Percentiles rank a stretch among this genome's conserved stretches.
phyloP scores from a whole-genome alignment of 2,797 vertebrate species.

The Falco rusticolus region DNA sequence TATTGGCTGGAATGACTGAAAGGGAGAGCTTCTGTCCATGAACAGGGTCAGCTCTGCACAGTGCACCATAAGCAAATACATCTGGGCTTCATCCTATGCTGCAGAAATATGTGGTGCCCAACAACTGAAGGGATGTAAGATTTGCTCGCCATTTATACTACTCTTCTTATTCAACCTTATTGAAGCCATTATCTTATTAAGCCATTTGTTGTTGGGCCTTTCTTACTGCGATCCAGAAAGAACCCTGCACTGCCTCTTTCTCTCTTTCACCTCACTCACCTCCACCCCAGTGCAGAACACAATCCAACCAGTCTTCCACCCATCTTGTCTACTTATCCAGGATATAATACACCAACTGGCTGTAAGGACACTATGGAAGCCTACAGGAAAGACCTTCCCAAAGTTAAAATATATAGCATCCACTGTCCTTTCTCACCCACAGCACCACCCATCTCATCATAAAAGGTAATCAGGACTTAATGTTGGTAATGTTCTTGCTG shows the following conservation, averaged over 20 bases:
- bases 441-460: neutral
- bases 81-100: neutral
- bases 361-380: neutral
- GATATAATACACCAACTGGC: neutral
- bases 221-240: neutral
- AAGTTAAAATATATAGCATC: neutral
- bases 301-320: neutral
- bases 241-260: neutral
- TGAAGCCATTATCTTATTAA: neutral
- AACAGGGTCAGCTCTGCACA: neutral
- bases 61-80: neutral
- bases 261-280: neutral
- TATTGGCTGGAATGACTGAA: neutral
- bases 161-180: neutral
- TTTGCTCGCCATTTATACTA: neutral
- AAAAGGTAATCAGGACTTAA: neutral
- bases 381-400: neutral
- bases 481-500: neutral
- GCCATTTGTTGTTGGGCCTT: neutral
- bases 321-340: neutral
- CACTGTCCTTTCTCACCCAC: neutral
- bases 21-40: neutral
- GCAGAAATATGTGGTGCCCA: neutral
- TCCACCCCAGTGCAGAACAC: neutral
- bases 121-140: neutral